Evolutionary conservation across 2,113 vertebrate genomes (phyloP).

Genomic region (Corythoichthys intestinalis): DNA sequence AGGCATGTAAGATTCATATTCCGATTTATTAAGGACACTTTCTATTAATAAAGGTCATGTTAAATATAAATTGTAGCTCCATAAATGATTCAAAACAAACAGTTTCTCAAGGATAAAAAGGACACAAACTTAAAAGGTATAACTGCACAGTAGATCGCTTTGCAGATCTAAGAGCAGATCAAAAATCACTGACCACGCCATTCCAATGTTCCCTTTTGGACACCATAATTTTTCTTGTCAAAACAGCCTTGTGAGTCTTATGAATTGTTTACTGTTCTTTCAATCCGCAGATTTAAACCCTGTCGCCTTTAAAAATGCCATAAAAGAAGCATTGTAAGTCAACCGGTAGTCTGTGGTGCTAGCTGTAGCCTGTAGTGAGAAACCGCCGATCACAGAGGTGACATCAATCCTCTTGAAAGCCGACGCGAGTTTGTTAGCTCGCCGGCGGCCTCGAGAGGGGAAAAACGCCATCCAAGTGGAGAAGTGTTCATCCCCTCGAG

Average conservation of each 20-base stretch:
- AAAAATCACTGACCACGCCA: neutral
- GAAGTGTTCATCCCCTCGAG: constrained; percentile 42
- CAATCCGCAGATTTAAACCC: constrained; percentile 63
- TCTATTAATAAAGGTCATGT: no score
- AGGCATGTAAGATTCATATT: no score
- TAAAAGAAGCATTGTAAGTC: constrained; percentile 63
- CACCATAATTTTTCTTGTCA: neutral
- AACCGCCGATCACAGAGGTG: constrained; percentile 4
- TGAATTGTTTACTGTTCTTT: constrained; percentile 47
- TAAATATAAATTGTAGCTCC: no score
- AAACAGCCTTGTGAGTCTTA: constrained; percentile 2
- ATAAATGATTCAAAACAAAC: no score
- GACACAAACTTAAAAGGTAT: no score
- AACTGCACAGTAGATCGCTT: no score
- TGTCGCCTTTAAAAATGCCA: constrained; percentile 49
- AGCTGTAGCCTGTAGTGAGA: constrained; percentile 43
- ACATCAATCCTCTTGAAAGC: constrained; percentile 17
- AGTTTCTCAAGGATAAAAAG: no score
- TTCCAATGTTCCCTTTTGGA: neutral
- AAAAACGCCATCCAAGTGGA: constrained; percentile 25
- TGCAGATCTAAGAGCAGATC: neutral
- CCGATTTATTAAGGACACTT: no score
- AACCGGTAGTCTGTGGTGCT: constrained; percentile 42
- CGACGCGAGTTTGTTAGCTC: constrained; percentile 3
- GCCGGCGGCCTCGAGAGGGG: constrained; percentile 42